Conservation (phyloP, 2,888 invertebrate species). For the Clusia tigrina region DNA sequence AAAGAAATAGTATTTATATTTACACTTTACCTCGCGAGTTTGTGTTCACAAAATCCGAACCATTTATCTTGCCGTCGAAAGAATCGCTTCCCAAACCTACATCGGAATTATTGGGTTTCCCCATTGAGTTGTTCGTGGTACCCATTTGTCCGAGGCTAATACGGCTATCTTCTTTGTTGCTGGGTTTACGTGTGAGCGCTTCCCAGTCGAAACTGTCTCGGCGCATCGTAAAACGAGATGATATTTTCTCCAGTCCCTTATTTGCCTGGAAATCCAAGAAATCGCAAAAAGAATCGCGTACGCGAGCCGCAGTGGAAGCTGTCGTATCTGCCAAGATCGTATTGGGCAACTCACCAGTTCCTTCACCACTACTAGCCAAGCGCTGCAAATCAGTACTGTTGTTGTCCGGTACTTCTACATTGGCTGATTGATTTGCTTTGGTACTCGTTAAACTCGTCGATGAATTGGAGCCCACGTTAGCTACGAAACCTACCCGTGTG, state of each 20-base stretch:
- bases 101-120: conserved; percentile 35
- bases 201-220: conserved; percentile 62
- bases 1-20: conserved; percentile 5
- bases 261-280: conserved; percentile 56
- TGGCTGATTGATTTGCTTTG: conserved; percentile 33
- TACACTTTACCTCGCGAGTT: neutral
- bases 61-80: conserved; percentile 32
- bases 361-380: conserved; percentile 24
- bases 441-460: conserved; percentile 44
- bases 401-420: conserved; percentile 28
- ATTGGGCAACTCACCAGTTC: conserved; percentile 44
- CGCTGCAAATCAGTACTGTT: conserved; percentile 25
- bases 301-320: conserved; percentile 23
- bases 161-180: conserved; percentile 38
- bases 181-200: conserved; percentile 42
- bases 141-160: conserved; percentile 31
- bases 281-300: conserved; percentile 60
- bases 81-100: conserved; percentile 34
- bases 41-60: conserved; percentile 24
- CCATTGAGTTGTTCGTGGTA: conserved; percentile 30
- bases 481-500: conserved; percentile 56
- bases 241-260: conserved; percentile 49
- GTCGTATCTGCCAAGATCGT: conserved; percentile 37
- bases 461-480: conserved; percentile 42
- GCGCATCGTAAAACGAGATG: conserved; percentile 43